Base-by-base conservation (phyloP, 2,888 invertebrate species). In the Caenorhabditis drosophilae region DNA sequence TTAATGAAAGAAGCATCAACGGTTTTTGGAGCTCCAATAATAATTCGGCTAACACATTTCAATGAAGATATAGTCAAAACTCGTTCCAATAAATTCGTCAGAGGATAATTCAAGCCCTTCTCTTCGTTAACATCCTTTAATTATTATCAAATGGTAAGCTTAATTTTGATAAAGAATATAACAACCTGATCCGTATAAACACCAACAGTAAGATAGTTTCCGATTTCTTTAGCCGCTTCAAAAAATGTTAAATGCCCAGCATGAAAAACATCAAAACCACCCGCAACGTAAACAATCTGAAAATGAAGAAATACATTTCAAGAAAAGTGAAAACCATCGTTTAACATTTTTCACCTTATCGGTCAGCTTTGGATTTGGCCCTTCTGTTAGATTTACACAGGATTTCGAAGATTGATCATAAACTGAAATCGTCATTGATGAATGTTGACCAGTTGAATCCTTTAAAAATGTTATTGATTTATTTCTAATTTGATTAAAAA, bases 61-160 rank as follows among this genome's bases (percentile, higher is more conserved):
- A 95, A 97, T 25, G 97, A 95, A 59, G 98, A 87, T 3, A 98
- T 94, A 79, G 93, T 93, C 20, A 98, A 88, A 11, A 95, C 94
- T 60, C 98, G 88, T 85, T 98, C 98, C 84, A 98, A 95, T 46
- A 98, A 88, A 86, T 96, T 97, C 97, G 98, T 98, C 72, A 98
- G 97, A 1, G 98, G 98, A 84, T 92, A 95, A 86, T 98, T 98
- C 76, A 91, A 90, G 52, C 92, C 83, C 51, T 77, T 78, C 63
- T 84, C 81, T 26, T 73, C 52, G 60, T 84, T 84, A 16, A 84
- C 81, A 22, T 67, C 73, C 67, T 70, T n/a, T n/a, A n/a, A n/a
- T n/a, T n/a, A n/a, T n/a, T n/a, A n/a, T n/a, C n/a, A n/a, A n/a
- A n/a, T n/a, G n/a, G 34, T 49, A 67, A 46, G 11, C 18, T 0